Conservation (phyloP, 2,113 vertebrate genomes). For the Halichoerus grypus region DNA sequence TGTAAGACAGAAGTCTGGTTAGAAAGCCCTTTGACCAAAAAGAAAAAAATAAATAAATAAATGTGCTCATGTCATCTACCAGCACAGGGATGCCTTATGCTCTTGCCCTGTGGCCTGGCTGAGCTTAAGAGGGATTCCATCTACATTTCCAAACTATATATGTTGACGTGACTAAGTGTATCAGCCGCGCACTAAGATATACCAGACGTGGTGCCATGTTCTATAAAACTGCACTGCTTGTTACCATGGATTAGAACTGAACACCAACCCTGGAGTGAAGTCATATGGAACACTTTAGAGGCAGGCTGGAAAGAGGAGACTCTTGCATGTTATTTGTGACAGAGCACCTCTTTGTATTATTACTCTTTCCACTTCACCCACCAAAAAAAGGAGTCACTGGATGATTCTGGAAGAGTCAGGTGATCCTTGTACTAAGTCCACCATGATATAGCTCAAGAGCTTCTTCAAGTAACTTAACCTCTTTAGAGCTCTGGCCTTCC, state of each 20-base stretch:
- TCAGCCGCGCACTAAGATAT: background rate
- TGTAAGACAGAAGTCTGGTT: background rate
- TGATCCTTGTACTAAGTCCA: background rate
- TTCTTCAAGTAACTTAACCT: background rate
- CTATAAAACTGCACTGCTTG: no score
- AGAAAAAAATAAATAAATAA: background rate
- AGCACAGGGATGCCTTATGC: background rate
- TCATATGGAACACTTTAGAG: background rate
- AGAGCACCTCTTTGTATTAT: background rate
- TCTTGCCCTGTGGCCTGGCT: background rate
- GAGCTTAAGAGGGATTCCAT: background rate
- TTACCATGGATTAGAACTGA: background rate
- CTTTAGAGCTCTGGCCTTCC: background rate
- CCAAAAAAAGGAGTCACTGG: background rate
- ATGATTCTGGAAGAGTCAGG: background rate
- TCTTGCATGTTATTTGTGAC: background rate
- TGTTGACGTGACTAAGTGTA: background rate
- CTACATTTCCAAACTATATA: background rate
- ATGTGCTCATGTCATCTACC: background rate
- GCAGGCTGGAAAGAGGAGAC: background rate
- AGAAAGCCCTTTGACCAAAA: background rate
- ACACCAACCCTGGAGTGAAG: background rate
- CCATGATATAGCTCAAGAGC: background rate
- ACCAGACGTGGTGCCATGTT: background rate
- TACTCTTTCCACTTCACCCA: background rate